These are phyloP conservation scores for Mastigias papua DNA, from an alignment of 30 jellyfish, hydroid and myxozoan genomes.

Conservation along the genomic window DNA sequence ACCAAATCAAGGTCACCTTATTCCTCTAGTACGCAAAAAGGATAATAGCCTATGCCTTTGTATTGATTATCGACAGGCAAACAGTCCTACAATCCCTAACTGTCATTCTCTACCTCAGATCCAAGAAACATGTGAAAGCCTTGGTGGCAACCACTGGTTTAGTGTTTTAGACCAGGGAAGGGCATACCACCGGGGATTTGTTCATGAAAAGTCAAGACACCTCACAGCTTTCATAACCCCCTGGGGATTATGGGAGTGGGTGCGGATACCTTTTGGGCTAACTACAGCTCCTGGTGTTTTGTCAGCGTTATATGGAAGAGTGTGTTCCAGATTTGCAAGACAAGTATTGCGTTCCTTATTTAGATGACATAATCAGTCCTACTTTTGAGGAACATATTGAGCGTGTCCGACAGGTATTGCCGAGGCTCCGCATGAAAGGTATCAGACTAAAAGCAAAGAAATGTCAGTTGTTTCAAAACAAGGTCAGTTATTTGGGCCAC, in stretches of 20 bases:
- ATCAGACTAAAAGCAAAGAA: constrained; percentile 21
- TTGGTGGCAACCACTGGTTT: constrained; percentile 43
- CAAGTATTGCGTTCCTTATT: constrained; percentile 35
- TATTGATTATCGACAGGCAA: constrained; percentile 18
- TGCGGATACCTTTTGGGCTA: constrained; percentile 58
- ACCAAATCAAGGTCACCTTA: constrained; percentile 16
- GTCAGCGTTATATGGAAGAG: constrained; percentile 39
- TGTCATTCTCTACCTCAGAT: constrained; percentile 68
- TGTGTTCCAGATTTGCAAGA: constrained; percentile 1
- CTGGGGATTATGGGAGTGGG: constrained; percentile 64
- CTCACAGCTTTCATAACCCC: constrained; percentile 70
- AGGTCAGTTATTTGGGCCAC: constrained; percentile 16
- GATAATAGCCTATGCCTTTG: constrained; percentile 31
- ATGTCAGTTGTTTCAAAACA: constrained; percentile 30
- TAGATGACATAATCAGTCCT: constrained; percentile 38
- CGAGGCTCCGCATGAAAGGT: constrained; percentile 9
- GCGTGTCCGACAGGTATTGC: constrained; percentile 38
- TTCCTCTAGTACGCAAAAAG: constrained; percentile 22
- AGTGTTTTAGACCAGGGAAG: constrained; percentile 34
- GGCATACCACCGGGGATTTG: constrained; percentile 55
- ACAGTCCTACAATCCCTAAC: constrained; percentile 48
- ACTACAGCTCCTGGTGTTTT: constrained; percentile 44
- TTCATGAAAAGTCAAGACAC: constrained; percentile 59
- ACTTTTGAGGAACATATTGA: constrained; percentile 24
- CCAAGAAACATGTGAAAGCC: constrained; percentile 42